Evolutionary conservation across 2,888 invertebrate genomes (phyloP), one percentile per base, ranked within the genome.

Genomic region (Troilus luridus): DNA sequence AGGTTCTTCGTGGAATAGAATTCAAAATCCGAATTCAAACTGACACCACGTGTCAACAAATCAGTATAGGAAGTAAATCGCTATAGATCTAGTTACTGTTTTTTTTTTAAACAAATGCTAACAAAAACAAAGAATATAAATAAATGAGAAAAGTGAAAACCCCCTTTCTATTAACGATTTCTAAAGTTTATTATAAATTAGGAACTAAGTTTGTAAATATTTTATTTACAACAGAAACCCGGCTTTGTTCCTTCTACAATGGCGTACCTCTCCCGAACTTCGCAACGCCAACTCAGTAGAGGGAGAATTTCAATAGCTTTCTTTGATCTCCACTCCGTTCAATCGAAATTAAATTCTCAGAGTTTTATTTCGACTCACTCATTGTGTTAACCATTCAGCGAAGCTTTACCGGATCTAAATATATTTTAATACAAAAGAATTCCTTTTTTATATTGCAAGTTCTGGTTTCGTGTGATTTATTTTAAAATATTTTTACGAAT

Each of bases 321-420:
- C 72, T 77, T 77, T 77, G 72, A 77, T 77, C 72, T 77, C 8
- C 72, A 17, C 72, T 77, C 17, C 17, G 6, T 77, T 41, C 17
- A 77, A 77, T 77, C 72, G 27, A 77, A 77, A 77, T 77, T 77
- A 77, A 77, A 77, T 77, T 77, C 72, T 77, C 41, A 0, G 17
- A 77, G 17, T 77, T 17, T 77, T 77, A 77, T 41, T 77, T 41
- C 8, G 41, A 41, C 17, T 41, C 72, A 41, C 41, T 77, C 41
- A 77, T 77, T 77, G 41, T 27, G 14, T 41, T 41, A 41, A 77
- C 6, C 41, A 27, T 77, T 19, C 10, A 2, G 41, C 24, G 14
- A 12, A 12, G 67, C 24, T 77, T 77, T 77, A 19, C 41, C 41
- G 41, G 27, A 41, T 77, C 72, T 41, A 19, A 9, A 41, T 17